A percentile compares a stretch with the other conserved stretches of the same genome.
Conservation (phyloP, 2,888 invertebrate genomes). For the Schizotus pectinicornis region DNA sequence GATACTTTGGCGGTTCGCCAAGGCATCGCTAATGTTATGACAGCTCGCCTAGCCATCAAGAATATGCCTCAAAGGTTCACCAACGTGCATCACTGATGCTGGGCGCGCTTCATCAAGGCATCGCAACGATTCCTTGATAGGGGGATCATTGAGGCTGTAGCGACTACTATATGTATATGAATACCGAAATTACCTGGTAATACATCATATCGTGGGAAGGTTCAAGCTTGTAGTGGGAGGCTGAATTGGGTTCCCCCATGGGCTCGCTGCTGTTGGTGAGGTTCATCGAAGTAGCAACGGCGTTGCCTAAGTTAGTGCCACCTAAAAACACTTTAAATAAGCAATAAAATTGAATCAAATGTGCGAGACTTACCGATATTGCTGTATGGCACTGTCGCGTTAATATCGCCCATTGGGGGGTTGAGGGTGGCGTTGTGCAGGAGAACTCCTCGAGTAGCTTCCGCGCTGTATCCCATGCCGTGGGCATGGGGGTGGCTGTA, state of each 20-base stretch:
- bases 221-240: constrained; percentile 72
- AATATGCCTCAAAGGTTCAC: too few species aligned
- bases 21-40: too few species aligned
- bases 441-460: constrained; percentile 61
- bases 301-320: constrained; percentile 73
- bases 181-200: constrained; percentile 69
- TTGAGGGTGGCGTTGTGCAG: constrained; percentile 72
- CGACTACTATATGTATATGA: neutral
- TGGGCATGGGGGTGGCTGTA: constrained; percentile 53
- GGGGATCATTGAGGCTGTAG: neutral
- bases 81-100: too few species aligned
- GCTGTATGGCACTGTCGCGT: constrained; percentile 62
- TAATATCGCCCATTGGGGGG: constrained; percentile 67
- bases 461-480: constrained; percentile 46
- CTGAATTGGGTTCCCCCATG: constrained; percentile 64
- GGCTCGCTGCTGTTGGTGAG: constrained; percentile 77
- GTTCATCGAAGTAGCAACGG: constrained; percentile 80
- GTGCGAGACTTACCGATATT: constrained; percentile 52
- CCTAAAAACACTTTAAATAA: constrained; percentile 49
- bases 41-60: too few species aligned
- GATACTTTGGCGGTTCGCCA: too few species aligned
- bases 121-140: too few species aligned
- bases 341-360: constrained; percentile 11
- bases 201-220: constrained; percentile 77
- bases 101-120: too few species aligned